phyloP scores from a whole-genome alignment of 2,797 vertebrate species.

The Coendou prehensilis region DNA sequence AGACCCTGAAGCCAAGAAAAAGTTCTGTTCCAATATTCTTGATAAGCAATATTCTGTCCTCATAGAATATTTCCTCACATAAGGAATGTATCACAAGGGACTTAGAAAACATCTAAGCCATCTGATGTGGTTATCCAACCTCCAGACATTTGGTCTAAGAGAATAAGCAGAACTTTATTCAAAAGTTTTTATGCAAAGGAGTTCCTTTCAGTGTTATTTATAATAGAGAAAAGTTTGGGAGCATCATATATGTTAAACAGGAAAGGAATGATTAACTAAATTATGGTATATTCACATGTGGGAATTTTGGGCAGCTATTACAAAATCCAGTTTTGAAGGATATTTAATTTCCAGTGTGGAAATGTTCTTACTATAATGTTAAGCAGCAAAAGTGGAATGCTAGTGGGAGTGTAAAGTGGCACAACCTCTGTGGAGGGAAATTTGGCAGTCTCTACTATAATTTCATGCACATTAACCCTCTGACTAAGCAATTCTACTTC shows the following conservation, averaged over 20 bases:
- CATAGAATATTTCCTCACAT: neutral
- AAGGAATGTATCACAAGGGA: neutral
- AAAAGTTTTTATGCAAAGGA: conserved; percentile 37
- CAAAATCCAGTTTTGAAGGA: conserved; percentile 64
- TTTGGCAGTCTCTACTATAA: conserved; percentile 37
- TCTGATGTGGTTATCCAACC: neutral
- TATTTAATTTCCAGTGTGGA: conserved; percentile 56
- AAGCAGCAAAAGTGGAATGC: conserved; percentile 66
- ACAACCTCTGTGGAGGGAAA: conserved; percentile 29
- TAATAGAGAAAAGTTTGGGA: conserved; percentile 30
- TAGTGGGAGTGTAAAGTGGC: conserved; percentile 23
- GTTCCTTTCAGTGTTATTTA: conserved; percentile 59
- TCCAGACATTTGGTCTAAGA: conserved; percentile 16
- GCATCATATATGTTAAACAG: neutral
- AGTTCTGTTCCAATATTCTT: conserved; percentile 19
- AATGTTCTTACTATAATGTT: conserved; percentile 63
- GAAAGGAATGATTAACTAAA: conserved; percentile 44
- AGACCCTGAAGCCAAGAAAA: conserved; percentile 43
- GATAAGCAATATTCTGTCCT: conserved; percentile 28
- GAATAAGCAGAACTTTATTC: conserved; percentile 23
- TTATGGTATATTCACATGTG: neutral
- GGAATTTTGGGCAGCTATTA: conserved; percentile 54
- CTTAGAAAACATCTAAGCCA: neutral
- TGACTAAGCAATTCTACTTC: conserved; percentile 52
- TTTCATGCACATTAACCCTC: conserved; percentile 25